Conservation (phyloP, 2,888 invertebrate genomes). For the Dolomedes plantarius region DNA sequence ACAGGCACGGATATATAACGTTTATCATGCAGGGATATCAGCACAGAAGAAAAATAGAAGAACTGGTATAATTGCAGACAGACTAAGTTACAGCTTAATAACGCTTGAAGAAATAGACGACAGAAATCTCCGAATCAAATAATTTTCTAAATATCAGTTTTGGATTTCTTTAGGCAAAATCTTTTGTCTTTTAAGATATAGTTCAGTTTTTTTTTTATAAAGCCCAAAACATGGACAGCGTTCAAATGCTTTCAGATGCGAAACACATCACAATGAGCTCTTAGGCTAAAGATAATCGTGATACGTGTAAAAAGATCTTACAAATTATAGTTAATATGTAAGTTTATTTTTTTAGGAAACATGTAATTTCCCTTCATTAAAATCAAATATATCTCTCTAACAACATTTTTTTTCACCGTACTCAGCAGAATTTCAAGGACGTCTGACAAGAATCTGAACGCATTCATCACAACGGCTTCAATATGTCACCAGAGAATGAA, state of each 20-base stretch:
- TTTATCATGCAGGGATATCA: no score
- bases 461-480: constrained; percentile 19
- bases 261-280: not conserved
- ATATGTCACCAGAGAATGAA: constrained; percentile 2
- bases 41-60: no score
- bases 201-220: no score
- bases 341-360: constrained; percentile 18
- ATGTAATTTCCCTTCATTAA: constrained; percentile 24
- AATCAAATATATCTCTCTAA: constrained; percentile 23
- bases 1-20: no score
- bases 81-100: no score
- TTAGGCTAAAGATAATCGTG: not conserved
- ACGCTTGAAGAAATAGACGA: no score
- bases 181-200: no score
- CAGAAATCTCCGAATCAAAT: no score
- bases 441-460: constrained; percentile 4
- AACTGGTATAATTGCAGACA: no score
- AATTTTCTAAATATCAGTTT: no score
- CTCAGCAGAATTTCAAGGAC: not conserved
- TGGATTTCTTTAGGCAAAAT: no score
- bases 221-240: no score
- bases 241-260: not conserved
- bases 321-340: constrained; percentile 8
- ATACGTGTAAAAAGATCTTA: not conserved
- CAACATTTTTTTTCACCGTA: constrained; percentile 8